Percentiles rank a stretch among this genome's conserved stretches.
These are phyloP conservation scores for Blastomussa wellsi DNA, from an alignment of 92 coral and sea anemone species.

Conservation along the genomic window DNA sequence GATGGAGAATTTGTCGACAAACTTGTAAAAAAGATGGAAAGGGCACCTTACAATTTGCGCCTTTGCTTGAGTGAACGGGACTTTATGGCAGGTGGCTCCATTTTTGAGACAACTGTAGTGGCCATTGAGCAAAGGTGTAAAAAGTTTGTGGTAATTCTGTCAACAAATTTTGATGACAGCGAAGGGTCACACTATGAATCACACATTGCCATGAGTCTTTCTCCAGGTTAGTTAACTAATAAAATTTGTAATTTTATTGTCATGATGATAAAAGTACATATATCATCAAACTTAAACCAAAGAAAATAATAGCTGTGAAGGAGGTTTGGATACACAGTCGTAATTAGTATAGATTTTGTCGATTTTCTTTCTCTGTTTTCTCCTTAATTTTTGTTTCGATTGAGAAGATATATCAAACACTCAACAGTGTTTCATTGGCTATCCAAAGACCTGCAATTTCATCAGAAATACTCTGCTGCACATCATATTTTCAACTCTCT, in stretches of 20 bases:
- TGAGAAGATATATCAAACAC: too few relatives aligned
- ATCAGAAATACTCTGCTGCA: too few relatives aligned
- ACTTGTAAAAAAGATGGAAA: constrained; percentile 63
- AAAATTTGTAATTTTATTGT: not conserved
- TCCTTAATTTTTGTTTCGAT: too few relatives aligned
- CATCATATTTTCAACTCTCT: too few relatives aligned
- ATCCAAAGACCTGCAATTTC: too few relatives aligned
- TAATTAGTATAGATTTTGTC: too few relatives aligned
- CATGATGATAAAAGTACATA: too few relatives aligned
- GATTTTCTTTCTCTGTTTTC: too few relatives aligned
- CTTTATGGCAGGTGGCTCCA: constrained; percentile 65
- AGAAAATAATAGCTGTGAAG: too few relatives aligned
- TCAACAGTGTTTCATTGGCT: too few relatives aligned
- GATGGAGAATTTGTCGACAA: constrained; percentile 72
- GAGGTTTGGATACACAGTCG: too few relatives aligned
- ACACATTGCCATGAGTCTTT: constrained; percentile 68
- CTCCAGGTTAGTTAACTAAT: constrained; percentile 76
- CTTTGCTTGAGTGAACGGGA: constrained; percentile 81
- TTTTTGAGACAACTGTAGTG: constrained; percentile 51
- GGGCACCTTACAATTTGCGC: constrained; percentile 61
- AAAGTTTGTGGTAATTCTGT: constrained; percentile 72
- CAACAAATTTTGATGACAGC: constrained; percentile 62
- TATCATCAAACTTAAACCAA: too few relatives aligned
- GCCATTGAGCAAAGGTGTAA: constrained; percentile 80
- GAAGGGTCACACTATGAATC: constrained; percentile 82